phyloP scores from a whole-genome alignment of 2,888 invertebrate species.

The Deilephila porcellus region DNA sequence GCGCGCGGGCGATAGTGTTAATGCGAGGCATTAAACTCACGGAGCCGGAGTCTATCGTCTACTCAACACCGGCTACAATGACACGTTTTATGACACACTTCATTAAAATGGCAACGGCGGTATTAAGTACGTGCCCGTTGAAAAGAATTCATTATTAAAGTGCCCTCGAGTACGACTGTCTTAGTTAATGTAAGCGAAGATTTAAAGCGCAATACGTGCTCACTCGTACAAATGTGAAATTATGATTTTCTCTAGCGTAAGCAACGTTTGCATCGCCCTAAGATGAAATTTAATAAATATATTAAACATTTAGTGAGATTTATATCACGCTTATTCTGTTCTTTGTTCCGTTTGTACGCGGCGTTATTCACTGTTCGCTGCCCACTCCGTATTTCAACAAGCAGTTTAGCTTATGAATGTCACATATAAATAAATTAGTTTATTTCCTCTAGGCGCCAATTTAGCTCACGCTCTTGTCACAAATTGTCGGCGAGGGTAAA shows the following conservation, averaged over 20 bases:
- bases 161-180: constrained; percentile 72
- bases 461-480: constrained; percentile 82
- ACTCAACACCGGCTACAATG: constrained; percentile 55
- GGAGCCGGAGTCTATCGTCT: constrained; percentile 37
- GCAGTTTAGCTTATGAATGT: constrained; percentile 69
- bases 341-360: constrained; percentile 44
- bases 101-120: constrained; percentile 68
- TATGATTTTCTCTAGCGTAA: constrained; percentile 37
- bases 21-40: constrained; percentile 54
- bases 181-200: constrained; percentile 72
- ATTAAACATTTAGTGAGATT: constrained; percentile 37
- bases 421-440: constrained; percentile 82
- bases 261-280: constrained; percentile 36
- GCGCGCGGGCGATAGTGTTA: constrained; percentile 56
- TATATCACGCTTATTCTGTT: constrained; percentile 38
- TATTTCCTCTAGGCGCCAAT: constrained; percentile 83
- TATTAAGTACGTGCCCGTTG: constrained; percentile 74
- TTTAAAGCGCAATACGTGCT: constrained; percentile 77
- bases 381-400: constrained; percentile 64
- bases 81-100: constrained; percentile 71
- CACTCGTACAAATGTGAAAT: constrained; percentile 57
- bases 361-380: constrained; percentile 51
- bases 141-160: constrained; percentile 81
- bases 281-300: constrained; percentile 30
- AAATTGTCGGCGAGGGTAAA: constrained; percentile 83